Conservation (phyloP, 2,113 vertebrate genomes). For the Dicentrarchus labrax region DNA sequence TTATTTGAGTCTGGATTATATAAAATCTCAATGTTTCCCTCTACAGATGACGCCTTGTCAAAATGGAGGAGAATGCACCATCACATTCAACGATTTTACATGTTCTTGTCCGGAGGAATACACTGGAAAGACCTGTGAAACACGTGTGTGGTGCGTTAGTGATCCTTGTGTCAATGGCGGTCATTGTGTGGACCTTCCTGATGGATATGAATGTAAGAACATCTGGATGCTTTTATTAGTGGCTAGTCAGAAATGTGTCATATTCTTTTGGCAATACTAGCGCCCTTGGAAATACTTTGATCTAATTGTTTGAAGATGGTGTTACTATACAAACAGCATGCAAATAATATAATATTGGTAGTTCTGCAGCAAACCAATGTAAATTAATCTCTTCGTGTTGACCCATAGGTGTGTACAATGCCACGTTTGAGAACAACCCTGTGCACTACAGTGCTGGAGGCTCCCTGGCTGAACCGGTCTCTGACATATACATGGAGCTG, state of each 20-base stretch:
- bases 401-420: slow-evolving; percentile 87
- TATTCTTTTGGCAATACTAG: background rate
- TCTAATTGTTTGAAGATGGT: background rate
- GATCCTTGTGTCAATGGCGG: slow-evolving; percentile 87
- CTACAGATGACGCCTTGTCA: slow-evolving; percentile 88
- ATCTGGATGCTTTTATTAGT: background rate
- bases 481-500: slow-evolving; percentile 87
- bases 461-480: slow-evolving; percentile 78
- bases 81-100: slow-evolving; percentile 95
- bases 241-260: background rate
- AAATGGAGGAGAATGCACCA: slow-evolving; percentile 88
- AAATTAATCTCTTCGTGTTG: slow-evolving; percentile 4
- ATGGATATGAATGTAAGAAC: slow-evolving; percentile 93
- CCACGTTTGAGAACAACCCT: slow-evolving; percentile 86
- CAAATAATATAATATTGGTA: background rate
- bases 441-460: slow-evolving; percentile 84
- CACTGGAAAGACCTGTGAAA: slow-evolving; percentile 90
- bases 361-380: background rate
- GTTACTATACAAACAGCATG: background rate
- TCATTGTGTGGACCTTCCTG: slow-evolving; percentile 87
- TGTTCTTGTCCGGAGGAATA: slow-evolving; percentile 89
- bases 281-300: background rate
- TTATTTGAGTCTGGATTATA: background rate
- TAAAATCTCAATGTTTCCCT: slow-evolving; percentile 5
- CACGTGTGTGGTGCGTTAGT: slow-evolving; percentile 89